Evolutionary conservation across 2,888 invertebrate genomes (phyloP), one percentile per base, ranked within the genome.

Genomic region (Drosophila paramelanica): DNA sequence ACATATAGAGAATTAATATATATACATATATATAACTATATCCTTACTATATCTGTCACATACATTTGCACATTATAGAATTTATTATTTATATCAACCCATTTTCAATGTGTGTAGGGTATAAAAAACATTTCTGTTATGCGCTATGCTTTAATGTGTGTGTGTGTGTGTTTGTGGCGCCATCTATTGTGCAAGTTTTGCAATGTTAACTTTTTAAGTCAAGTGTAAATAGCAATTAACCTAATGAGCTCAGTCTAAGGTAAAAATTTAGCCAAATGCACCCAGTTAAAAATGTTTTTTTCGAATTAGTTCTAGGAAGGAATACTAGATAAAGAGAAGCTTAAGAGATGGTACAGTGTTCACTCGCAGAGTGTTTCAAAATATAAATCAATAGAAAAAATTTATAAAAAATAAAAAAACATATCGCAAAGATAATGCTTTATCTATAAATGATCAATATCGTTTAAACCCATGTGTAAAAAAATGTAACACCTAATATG

Each of bases 141-240:
- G 42, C 27, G 41, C 27, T 1, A 4, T 11, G 13, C n/a, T 43
- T 7, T 20, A 3, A 2, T 17, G 14, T 7, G 14, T 11, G 13
- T 14, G 13, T 23, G 5, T 23, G 13, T 14, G 13, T 23, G 5
- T 23, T 23, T 7, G 46, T 57, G 66, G 68, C 60, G 61, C 39
- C 67, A 65, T 46, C 61, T 67, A 52, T 39, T 17, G 58, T 13
- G 38, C 31, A 23, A 31, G 42, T 27, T 61, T 47, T 36, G 3
- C 11, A 23, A 36, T 23, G 49, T 33, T 25, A 31, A 20, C 33
- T 23, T 14, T 50, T 50, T n/a, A 38, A 51, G 36, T 13, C 25
- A 50, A 43, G 51, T 62, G 64, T 51, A 51, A 64, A 49, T 42
- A 43, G 41, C 39, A 49, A 49, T 53, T 53, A 62, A 62, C 39